Base-by-base conservation (phyloP, 2,888 invertebrate species). In the Argyra leucocephala region DNA sequence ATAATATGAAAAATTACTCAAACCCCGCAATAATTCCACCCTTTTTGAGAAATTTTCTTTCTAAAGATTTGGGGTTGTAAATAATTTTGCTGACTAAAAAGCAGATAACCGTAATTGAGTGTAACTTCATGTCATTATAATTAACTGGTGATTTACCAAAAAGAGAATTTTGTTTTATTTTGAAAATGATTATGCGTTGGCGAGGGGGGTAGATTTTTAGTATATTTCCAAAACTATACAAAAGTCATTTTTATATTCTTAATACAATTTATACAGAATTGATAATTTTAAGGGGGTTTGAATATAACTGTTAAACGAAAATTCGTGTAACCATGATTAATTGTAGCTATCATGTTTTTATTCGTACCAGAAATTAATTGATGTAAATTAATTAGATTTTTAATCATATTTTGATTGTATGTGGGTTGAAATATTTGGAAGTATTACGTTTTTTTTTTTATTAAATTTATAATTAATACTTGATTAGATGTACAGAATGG, bases 111-210 rank as follows among this genome's bases (percentile, higher is more conserved):
- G 48, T 48, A 48, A 48, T 48, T 48, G 48, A 48, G 18, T 48
- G 48, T 48, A 48, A 48, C 48, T 48, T 48, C n/a, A 48, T 48
- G 48, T 48, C 48, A 18, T 48, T 15, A 48, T 48, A 48, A 48
- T 48, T 48, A 48, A n/a, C 48, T 48, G 48, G 48, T 48, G 18
- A 18, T 3, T 48, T 48, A 48, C 12, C 31, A 31, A n/a, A n/a
- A n/a, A n/a, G n/a, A n/a, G n/a, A n/a, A n/a, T n/a, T n/a, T n/a
- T n/a, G n/a, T n/a, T 31, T 31, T 31, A 5, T 10, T 31, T 31
- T 31, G 10, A 31, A 31, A 31, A 9, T 15, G 18, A 18, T 48
- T n/a, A n/a, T n/a, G n/a, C n/a, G n/a, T n/a, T n/a, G n/a, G n/a
- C n/a, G n/a, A n/a, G 48, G 48, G 18, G 48, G 5, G 12, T 48